These are phyloP conservation scores for Delphinapterus leucas DNA, from an alignment of 2,113 vertebrate species.

Conservation along the genomic window DNA sequence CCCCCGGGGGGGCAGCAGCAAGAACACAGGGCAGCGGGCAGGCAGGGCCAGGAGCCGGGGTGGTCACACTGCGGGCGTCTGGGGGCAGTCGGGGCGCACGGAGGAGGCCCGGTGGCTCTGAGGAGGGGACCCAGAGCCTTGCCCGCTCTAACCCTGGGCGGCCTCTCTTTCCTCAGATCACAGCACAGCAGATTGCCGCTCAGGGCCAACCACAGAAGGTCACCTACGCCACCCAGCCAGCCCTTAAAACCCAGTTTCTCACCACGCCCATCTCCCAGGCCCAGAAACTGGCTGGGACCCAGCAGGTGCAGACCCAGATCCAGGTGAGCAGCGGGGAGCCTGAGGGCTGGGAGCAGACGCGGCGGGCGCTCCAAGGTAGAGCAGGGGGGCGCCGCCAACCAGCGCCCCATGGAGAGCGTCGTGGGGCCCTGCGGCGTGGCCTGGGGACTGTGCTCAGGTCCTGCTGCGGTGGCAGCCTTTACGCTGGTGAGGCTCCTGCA, in stretches of 20 bases:
- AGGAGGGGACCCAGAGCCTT: fast-evolving
- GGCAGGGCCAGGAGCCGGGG: background rate
- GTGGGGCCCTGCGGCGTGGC: background rate
- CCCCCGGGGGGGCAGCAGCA: fast-evolving
- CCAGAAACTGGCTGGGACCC: constrained; percentile 90
- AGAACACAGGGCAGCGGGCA: background rate
- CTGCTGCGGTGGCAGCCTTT: fast-evolving
- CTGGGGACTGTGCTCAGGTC: background rate
- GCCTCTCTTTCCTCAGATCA: constrained; percentile 74
- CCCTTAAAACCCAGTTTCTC: constrained; percentile 95
- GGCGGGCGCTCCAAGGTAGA: background rate
- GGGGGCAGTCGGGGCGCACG: background rate
- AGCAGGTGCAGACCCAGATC: constrained; percentile 93
- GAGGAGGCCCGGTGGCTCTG: background rate
- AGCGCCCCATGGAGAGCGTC: background rate
- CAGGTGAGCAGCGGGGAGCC: constrained; percentile 77
- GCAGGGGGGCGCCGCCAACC: background rate
- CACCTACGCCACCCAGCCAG: constrained; percentile 89
- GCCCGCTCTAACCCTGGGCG: background rate
- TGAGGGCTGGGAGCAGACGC: background rate
- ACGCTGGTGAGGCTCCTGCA: background rate
- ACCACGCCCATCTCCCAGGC: constrained; percentile 90
- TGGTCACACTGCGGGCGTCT: background rate
- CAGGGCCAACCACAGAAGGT: constrained; percentile 94
- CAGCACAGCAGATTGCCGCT: constrained; percentile 88